Evolutionary conservation across 2,797 vertebrate species (phyloP), one percentile per base, ranked within the genome.

Genomic region (Microctenopoma stevenorrisi): DNA sequence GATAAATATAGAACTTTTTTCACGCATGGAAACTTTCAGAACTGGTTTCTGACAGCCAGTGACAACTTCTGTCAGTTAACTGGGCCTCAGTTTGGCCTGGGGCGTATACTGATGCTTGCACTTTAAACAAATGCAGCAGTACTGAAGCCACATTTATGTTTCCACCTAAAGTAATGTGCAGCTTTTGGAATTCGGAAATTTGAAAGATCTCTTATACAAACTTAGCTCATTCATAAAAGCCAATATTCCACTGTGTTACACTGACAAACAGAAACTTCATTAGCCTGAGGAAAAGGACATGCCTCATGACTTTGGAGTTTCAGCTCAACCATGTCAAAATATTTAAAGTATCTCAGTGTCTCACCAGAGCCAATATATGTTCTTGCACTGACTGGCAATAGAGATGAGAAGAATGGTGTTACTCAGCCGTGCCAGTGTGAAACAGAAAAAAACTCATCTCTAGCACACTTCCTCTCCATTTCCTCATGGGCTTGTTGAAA

Each of bases 391-490:
- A 69, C 52, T 78, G 70, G 75, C 86, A 85, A 85, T 63, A 56
- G 28, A 37, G 78, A 53, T 30, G 40, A 48, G 63, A 64, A 80
- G 40, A 75, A 65, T 43, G 53, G 72, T 42, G 74, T 76, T 78
- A 60, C 50, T 76, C 62, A 65, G 71, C 59, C 15, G 22, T 79
- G 64, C 76, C 72, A 85, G 74, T 76, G 72, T 86, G 72, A 91
- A 91, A 91, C 78, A 83, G 89, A 94, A 93, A 93, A 86, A 87
- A 86, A 83, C 60, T 62, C 82, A 73, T 83, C 89, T 82, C 57
- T 28, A 68, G 64, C 90, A 85, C 81, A 86, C 91, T 94, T 94
- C 94, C 94, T 93, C 72, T 86, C 78, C 71, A 70, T 93, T 94
- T 95, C 94, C 94, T 93, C 78, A 68, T 72, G 83, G 62, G 83